These are phyloP conservation scores for Anadara kagoshimensis DNA, from an alignment of 1,140 invertebrate species.

Conservation along the genomic window DNA sequence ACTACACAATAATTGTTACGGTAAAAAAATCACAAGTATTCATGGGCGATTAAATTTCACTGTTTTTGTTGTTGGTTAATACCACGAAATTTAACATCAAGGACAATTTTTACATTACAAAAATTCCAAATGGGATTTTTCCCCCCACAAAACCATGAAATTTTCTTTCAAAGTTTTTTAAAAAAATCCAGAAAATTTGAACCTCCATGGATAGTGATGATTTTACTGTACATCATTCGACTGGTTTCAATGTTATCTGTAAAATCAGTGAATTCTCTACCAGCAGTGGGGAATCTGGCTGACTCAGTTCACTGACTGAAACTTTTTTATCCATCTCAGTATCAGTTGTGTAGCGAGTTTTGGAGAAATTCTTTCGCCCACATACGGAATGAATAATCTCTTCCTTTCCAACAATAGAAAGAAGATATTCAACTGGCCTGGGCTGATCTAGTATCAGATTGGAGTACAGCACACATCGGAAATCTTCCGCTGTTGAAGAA, in stretches of 20 bases:
- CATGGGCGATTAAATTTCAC: too few species aligned
- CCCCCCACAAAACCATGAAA: too few species aligned
- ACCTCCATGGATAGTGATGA: too few species aligned
- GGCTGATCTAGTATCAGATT: slow-evolving; percentile 73
- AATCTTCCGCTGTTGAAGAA: slow-evolving; percentile 64
- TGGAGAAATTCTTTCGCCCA: slow-evolving; percentile 74
- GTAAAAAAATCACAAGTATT: too few species aligned
- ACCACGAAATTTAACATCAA: too few species aligned
- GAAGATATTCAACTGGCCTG: slow-evolving; percentile 72
- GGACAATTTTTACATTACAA: too few species aligned
- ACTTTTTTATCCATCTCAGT: slow-evolving; percentile 71
- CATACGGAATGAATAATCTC: slow-evolving; percentile 71
- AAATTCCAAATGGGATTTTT: too few species aligned
- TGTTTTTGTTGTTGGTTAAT: too few species aligned
- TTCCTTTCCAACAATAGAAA: slow-evolving; percentile 70
- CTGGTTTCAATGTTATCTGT: slow-evolving; percentile 65
- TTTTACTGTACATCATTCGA: slow-evolving; percentile 60
- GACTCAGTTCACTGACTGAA: slow-evolving; percentile 57
- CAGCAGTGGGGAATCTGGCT: slow-evolving; percentile 58
- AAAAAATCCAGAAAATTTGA: too few species aligned
- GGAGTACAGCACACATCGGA: slow-evolving; percentile 68
- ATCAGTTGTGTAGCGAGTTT: slow-evolving; percentile 70
- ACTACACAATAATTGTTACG: too few species aligned
- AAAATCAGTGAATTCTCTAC: slow-evolving; percentile 62
- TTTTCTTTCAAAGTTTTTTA: too few species aligned